Evolutionary conservation across 2,113 vertebrate species (phyloP), one percentile per base, ranked within the genome.

Genomic region (Sisor rabdophorus): DNA sequence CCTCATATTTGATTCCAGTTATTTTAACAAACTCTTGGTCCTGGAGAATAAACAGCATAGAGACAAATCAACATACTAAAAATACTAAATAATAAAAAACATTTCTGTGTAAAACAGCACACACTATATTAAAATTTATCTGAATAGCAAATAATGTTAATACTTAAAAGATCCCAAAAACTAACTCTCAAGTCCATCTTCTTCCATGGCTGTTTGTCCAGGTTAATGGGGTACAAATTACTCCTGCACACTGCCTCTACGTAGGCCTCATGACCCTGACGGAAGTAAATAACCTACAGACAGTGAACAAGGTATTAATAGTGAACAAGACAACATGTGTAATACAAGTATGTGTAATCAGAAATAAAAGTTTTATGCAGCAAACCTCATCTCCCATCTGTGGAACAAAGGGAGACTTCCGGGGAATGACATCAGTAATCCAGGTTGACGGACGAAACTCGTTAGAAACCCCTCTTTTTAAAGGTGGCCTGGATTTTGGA

Each of bases 21-120:
- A 99, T 97, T 91, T 98, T 96, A 68, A 98, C 97, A 89, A 98
- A 92, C 88, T 99, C 97, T 90, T 98, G 97, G 90, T 99, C 97
- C 97, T 99, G 76, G 4, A 20, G 76, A 82, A 80, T n/a, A 74
- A 71, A 70, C 26, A 76, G 5, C 11, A 69, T 22, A 3, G 13
- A 36, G 8, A 48, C 1, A 15, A n/a, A 17, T 22, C 20, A 0
- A 22, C 22, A 65, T 2, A 16, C n/a, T 47, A 1, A 65, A 47
- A 36, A 36, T 36, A 36, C 32, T 36, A 36, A 36, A 36, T 7
- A 36, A 36, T 36, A 36, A 36, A 47, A 13, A 17, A 47, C n/a
- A 24, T 5, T 10, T n/a, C 19, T 22, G 16, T 30, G 17, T 40
- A 0, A n/a, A 64, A 65, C 2, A 44, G 11, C 16, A 67, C 22